A percentile compares a stretch with the other conserved stretches of the same genome.
Conservation (phyloP, 37 sponge, comb jelly and placozoan genomes). For the Chondrosia reniformis region DNA sequence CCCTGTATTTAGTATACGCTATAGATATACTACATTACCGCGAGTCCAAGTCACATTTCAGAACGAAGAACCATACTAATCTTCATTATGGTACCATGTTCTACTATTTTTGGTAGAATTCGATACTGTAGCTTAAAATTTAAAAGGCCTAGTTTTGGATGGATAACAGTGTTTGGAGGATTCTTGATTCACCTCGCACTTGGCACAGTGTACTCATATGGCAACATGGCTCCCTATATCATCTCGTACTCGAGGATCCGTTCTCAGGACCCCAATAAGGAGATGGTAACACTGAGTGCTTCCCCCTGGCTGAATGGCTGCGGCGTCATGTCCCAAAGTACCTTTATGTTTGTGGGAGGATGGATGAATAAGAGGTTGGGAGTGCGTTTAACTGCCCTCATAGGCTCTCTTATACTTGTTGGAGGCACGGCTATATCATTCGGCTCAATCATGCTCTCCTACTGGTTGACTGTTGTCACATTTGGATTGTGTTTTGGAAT, state of each 20-base stretch:
- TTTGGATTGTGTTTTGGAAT: slow-evolving; percentile 21
- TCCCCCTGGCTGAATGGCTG: slow-evolving; percentile 31
- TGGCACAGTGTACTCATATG: slow-evolving; percentile 34
- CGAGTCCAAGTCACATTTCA: no score
- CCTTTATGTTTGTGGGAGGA: slow-evolving; percentile 34
- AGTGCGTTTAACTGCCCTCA: slow-evolving; percentile 15
- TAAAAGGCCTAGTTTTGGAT: not conserved
- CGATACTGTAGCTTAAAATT: no score
- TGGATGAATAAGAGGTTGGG: slow-evolving; percentile 29
- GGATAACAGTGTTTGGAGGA: slow-evolving; percentile 22
- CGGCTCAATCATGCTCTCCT: slow-evolving; percentile 10
- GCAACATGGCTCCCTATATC: slow-evolving; percentile 37
- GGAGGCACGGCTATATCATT: not conserved
- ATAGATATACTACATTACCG: no score
- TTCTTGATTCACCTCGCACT: slow-evolving; percentile 25
- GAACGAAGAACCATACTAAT: no score
- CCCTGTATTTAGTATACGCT: no score
- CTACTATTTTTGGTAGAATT: no score
- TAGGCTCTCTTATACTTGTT: slow-evolving; percentile 1
- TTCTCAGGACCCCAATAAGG: not conserved
- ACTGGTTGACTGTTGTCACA: slow-evolving; percentile 25
- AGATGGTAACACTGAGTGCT: not conserved
- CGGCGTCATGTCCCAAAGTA: slow-evolving; percentile 21
- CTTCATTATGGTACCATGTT: no score
- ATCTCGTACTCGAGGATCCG: slow-evolving; percentile 21